Base-by-base conservation (phyloP, 2,888 invertebrate species). In the Subacronicta megacephala region DNA sequence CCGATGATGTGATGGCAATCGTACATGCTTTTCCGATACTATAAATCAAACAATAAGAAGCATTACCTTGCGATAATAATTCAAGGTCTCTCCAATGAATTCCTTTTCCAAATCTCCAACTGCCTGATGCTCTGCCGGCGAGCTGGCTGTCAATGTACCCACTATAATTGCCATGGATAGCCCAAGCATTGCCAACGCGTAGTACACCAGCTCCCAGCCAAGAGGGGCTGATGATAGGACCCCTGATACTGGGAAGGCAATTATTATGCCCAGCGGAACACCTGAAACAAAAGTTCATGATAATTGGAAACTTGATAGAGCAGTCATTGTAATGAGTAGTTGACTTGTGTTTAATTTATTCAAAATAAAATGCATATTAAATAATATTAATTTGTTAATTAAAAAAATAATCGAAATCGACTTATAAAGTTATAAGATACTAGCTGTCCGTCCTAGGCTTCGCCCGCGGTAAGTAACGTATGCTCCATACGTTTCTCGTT, bases 171-270 rank as follows among this genome's bases (percentile, higher is more conserved):
- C 87, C 83, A 88, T 84, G 0, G 91, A 84, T 0, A 92, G 53
- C 0, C 83, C 75, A 50, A 89, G 63, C 84, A 91, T 92, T 0
- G 89, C 89, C 50, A 90, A 69, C 0, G 86, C 70, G 62, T 92
- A 93, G 75, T 84, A 92, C 5, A 92, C 76, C 35, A 93, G 76
- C 73, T 92, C 90, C 93, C 93, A 93, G 0, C 92, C 90, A 0
- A 93, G 76, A 0, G 77, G 73, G 0, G 84, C 65, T 20, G 82
- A 72, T 1, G 85, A 78, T 0, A 93, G 51, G 0, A 82, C 29
- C 0, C 89, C 88, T 0, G 87, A 80, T 36, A 89, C 41, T 0
- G 92, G 91, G 0, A 91, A 40, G 0, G 84, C 82, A 45, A 88
- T 60, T n/a, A 90, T 77, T 1, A 86, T 83, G 1, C 93, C 93